Evolutionary conservation across 2,113 vertebrate genomes (phyloP), one percentile per base, ranked within the genome.

Genomic region (Coreoperca whiteheadi): DNA sequence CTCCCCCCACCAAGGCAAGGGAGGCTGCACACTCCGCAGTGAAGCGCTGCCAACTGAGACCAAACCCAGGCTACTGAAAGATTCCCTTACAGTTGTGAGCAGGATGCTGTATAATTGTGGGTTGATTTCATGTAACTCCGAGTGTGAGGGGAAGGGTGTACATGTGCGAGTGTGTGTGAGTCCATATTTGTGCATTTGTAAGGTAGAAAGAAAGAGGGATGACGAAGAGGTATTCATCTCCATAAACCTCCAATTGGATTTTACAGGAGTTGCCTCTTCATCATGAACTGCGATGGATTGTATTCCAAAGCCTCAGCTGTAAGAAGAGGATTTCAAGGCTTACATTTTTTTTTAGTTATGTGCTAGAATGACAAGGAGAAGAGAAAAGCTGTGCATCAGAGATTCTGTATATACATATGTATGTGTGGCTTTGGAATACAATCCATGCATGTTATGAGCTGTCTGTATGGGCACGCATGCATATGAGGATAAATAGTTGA

Each of bases 1-100:
- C 90, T 84, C 81, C 87, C 91, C 88, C 85, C 76, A n/a, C 86
- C 68, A 59, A 77, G 86, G 61, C 73, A 67, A 25, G 71, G 70
- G 80, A 81, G 83, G 90, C 89, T 92, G 77, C 86, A 82, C 77
- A 77, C 89, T 93, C 90, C 88, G 86, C 85, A 82, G 90, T 89
- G 81, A 80, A 87, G 87, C 68, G 60, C 78, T 92, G 90, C 90
- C 91, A 87, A 87, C 88, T 87, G 88, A 90, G 91, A 89, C 81
- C 70, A 82, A 82, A 83, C 83, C 76, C 57, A 25, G 73, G 37
- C 54, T 83, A 82, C 28, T 65, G 82, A 80, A 82, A 89, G 82
- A 89, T 81, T 78, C 74, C 78, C 48, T 68, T 57, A 60, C 88
- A 88, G 72, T 84, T 59, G 71, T 61, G 81, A 71, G 72, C 75